Evolutionary conservation across 2,888 invertebrate genomes (phyloP).

Genomic region (Anticlea derivata): DNA sequence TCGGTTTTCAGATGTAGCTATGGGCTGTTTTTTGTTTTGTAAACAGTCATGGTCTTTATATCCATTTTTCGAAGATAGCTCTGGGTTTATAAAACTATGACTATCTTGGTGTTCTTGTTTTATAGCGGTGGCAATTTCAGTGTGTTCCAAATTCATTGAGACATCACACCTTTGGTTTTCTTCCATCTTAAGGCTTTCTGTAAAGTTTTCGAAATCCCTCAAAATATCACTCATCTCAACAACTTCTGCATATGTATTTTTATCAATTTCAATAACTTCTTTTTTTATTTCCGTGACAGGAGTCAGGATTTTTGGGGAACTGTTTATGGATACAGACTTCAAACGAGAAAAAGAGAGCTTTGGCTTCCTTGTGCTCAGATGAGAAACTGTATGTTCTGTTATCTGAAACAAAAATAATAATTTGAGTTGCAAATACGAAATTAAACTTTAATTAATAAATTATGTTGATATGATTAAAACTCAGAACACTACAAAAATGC

Average conservation of each 20-base stretch:
- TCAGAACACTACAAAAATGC: too few relatives aligned
- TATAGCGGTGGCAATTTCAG: too few relatives aligned
- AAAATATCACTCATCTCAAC: constrained; percentile 12
- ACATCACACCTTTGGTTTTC: neutral
- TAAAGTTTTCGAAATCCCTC: constrained; percentile 4
- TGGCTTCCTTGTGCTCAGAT: neutral
- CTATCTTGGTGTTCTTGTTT: too few relatives aligned
- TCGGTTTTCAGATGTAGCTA: too few relatives aligned
- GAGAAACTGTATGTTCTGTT: constrained; percentile 2
- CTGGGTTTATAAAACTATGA: too few relatives aligned
- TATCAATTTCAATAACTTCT: constrained; percentile 6
- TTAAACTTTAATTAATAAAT: too few relatives aligned
- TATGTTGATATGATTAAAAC: too few relatives aligned
- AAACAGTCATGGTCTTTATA: too few relatives aligned
- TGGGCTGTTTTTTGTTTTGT: too few relatives aligned
- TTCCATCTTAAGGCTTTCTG: too few relatives aligned
- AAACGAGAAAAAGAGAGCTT: constrained; percentile 5
- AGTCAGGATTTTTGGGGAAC: neutral
- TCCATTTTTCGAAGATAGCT: too few relatives aligned
- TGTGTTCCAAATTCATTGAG: neutral
- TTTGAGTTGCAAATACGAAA: too few relatives aligned
- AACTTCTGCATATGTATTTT: constrained; percentile 13
- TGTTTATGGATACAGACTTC: constrained; percentile 7
- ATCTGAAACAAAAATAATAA: constrained; percentile 8
- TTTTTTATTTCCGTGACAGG: constrained; percentile 5